Evolutionary conservation across 2,113 vertebrate species (phyloP).

Genomic region (Melanocharis versteri): DNA sequence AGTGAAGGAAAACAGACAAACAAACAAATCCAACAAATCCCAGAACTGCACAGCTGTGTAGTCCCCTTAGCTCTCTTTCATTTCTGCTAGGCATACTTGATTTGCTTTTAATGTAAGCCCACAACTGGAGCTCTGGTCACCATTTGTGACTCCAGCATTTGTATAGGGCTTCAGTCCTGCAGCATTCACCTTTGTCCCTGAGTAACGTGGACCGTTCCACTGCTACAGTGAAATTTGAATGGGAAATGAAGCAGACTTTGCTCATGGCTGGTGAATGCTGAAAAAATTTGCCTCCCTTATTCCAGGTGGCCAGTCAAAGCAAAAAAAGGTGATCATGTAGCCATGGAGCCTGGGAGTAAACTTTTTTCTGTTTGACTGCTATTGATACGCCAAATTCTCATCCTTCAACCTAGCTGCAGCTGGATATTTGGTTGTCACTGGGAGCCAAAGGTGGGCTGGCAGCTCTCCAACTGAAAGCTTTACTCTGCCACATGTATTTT

Average conservation of each 20-base stretch:
- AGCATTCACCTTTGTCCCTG: background rate
- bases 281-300: background rate
- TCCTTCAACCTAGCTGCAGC: background rate
- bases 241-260: background rate
- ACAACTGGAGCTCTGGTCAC: background rate
- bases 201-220: background rate
- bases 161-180: background rate
- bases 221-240: background rate
- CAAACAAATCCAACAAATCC: too few species aligned
- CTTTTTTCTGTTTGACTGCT: background rate
- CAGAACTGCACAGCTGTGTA: background rate
- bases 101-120: background rate
- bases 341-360: background rate
- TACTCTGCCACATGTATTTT: background rate
- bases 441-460: background rate
- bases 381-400: background rate
- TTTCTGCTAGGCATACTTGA: background rate
- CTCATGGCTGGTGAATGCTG: background rate
- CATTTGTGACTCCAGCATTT: background rate
- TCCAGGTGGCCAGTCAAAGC: background rate
- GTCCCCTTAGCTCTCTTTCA: background rate
- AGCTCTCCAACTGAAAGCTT: background rate
- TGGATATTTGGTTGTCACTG: background rate
- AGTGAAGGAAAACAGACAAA: too few species aligned
- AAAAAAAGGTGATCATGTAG: background rate